These are phyloP conservation scores for Sorex maritimensis DNA, from an alignment of 2,797 vertebrate genomes.

Conservation along the genomic window DNA sequence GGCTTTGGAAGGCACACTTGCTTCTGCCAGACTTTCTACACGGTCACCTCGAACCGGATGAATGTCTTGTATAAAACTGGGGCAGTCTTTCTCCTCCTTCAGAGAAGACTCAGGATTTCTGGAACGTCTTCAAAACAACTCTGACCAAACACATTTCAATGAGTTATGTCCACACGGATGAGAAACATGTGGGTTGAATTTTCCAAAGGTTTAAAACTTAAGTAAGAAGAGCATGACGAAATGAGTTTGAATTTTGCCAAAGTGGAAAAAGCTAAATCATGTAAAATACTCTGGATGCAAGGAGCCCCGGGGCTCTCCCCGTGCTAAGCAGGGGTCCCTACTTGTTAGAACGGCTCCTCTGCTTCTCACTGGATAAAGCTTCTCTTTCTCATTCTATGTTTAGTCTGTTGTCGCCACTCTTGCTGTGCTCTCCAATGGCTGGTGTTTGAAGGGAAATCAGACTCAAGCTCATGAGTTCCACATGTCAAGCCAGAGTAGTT, in stretches of 20 bases:
- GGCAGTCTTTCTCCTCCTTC: not conserved
- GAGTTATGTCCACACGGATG: conserved; percentile 39
- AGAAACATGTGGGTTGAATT: conserved; percentile 67
- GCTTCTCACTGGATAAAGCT: not conserved
- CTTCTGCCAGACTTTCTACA: not conserved
- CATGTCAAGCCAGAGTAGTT: not conserved
- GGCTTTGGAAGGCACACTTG: not conserved
- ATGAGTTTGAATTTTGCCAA: conserved; percentile 51
- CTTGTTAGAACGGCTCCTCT: not conserved
- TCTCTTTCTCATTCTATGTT: conserved; percentile 24
- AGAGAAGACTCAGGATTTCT: conserved; percentile 49
- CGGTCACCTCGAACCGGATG: conserved; percentile 17
- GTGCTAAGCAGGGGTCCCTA: not conserved
- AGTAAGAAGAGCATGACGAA: conserved; percentile 51
- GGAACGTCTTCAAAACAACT: conserved; percentile 40
- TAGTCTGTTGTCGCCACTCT: not conserved
- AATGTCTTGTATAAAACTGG: conserved; percentile 40
- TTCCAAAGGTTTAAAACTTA: conserved; percentile 64
- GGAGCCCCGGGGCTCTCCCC: not conserved
- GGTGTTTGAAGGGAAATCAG: conserved; percentile 9
- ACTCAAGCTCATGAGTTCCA: not conserved
- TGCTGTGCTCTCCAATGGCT: not conserved
- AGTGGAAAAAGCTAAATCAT: conserved; percentile 35
- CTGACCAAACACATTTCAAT: conserved; percentile 35
- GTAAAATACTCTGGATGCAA: conserved; percentile 14